These are phyloP conservation scores for Chelmon rostratus DNA, from an alignment of 2,797 vertebrate species.

Conservation along the genomic window DNA sequence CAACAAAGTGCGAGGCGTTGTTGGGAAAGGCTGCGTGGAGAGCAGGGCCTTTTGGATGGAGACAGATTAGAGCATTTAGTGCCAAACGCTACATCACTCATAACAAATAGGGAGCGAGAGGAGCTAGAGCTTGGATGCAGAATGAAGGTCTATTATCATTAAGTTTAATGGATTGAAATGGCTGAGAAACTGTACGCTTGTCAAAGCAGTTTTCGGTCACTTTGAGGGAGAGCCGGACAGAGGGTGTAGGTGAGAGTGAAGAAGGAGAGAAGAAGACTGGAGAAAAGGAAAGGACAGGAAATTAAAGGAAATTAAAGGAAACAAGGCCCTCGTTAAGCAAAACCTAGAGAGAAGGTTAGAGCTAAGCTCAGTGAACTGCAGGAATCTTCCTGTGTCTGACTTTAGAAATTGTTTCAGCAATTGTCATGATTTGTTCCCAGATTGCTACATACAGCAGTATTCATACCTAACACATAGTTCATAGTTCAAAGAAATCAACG, in stretches of 20 bases:
- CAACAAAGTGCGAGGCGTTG: slow-evolving; percentile 43
- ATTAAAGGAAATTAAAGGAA: neutral
- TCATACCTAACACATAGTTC: too few relatives aligned
- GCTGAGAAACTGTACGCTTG: slow-evolving; percentile 2
- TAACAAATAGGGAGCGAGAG: slow-evolving; percentile 9
- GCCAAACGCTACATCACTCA: slow-evolving; percentile 47
- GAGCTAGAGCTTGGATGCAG: slow-evolving; percentile 4
- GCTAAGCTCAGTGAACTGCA: neutral
- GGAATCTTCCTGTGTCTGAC: neutral
- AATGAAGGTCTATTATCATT: slow-evolving; percentile 45
- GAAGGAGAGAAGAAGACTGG: neutral
- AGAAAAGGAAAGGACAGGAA: neutral
- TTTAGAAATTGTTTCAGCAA: neutral
- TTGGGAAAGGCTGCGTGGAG: slow-evolving; percentile 52
- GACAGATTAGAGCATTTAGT: slow-evolving; percentile 25
- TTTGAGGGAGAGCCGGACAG: neutral
- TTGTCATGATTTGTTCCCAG: too few relatives aligned
- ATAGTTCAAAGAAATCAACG: too few relatives aligned
- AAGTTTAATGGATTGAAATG: slow-evolving; percentile 22
- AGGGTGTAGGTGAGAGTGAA: neutral
- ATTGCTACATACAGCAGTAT: too few relatives aligned
- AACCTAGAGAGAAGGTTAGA: neutral
- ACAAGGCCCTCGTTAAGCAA: neutral
- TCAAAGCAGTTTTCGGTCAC: slow-evolving; percentile 27
- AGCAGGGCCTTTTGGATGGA: slow-evolving; percentile 41